Percentiles rank a stretch among this genome's conserved stretches.
Conservation (phyloP, 1,140 invertebrate species). For the Bilobella aurantiaca region DNA sequence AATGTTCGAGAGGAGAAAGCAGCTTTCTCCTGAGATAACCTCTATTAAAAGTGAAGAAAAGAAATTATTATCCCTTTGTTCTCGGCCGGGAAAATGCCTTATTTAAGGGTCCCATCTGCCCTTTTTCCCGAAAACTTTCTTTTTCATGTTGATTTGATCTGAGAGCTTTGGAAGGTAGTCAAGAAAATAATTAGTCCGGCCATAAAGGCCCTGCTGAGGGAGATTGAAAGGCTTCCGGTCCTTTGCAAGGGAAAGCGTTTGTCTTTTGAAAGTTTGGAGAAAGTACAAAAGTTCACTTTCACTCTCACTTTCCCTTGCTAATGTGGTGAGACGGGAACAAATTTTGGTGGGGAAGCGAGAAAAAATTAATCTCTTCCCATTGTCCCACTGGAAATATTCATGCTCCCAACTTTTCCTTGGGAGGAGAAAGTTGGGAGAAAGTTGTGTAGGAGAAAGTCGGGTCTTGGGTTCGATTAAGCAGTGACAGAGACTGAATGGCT, state of each 20-base stretch:
- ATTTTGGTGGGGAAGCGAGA: background rate
- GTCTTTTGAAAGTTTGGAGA: background rate
- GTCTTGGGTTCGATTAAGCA: background rate
- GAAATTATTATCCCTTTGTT: background rate
- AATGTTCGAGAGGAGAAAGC: background rate
- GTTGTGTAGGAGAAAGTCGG: background rate
- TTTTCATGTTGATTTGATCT: slow-evolving; percentile 4
- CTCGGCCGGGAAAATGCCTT: background rate
- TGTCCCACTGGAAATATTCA: background rate
- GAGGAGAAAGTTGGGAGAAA: background rate
- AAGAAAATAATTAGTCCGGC: background rate
- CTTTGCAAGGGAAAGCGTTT: background rate
- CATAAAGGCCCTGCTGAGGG: background rate
- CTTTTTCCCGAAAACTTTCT: background rate
- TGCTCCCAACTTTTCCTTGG: too few relatives aligned
- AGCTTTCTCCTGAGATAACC: background rate
- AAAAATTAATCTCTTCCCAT: background rate
- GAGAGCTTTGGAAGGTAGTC: background rate
- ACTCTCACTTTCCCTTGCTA: background rate
- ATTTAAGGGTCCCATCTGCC: background rate
- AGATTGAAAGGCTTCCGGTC: too few relatives aligned
- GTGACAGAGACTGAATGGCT: background rate
- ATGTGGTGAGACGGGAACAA: background rate
- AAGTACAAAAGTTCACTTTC: background rate
- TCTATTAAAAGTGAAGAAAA: background rate